Conservation (phyloP, 64 coral and sea anemone genomes). For the Montipora sp. region DNA sequence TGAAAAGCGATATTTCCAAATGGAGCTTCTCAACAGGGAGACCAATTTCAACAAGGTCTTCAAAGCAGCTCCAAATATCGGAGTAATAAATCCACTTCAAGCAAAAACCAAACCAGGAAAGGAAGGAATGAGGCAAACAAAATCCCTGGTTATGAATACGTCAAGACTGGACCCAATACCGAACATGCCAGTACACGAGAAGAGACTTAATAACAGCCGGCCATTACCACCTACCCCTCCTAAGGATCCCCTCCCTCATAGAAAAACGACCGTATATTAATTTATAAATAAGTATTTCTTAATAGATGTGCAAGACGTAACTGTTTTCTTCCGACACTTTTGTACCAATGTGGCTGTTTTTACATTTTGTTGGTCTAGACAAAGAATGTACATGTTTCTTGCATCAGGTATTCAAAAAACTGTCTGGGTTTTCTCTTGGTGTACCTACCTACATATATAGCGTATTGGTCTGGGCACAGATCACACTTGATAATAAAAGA, state of each 20-base stretch:
- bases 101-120: slow-evolving; percentile 83
- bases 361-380: not conserved
- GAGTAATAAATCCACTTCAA: slow-evolving; percentile 92
- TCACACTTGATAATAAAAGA: not conserved
- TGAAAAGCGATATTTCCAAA: slow-evolving; percentile 94
- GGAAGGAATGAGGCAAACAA: not conserved
- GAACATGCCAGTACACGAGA: slow-evolving; percentile 79
- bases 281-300: not conserved
- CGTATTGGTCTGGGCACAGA: not conserved
- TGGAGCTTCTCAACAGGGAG: slow-evolving; percentile 95
- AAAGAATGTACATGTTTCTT: not conserved
- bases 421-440: too few relatives aligned
- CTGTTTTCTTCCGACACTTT: too few relatives aligned
- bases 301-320: too few relatives aligned
- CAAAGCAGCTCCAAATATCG: slow-evolving; percentile 85
- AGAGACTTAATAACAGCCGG: slow-evolving; percentile 67
- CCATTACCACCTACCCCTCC: slow-evolving; percentile 86
- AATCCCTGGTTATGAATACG: slow-evolving; percentile 52
- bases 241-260: slow-evolving; percentile 59
- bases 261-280: slow-evolving; percentile 73
- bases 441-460: not conserved
- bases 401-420: not conserved
- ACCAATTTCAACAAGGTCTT: slow-evolving; percentile 99
- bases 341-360: not conserved
- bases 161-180: slow-evolving; percentile 86